Conservation (phyloP, 2,113 vertebrate genomes). For the Eudyptes chrysolophus region DNA sequence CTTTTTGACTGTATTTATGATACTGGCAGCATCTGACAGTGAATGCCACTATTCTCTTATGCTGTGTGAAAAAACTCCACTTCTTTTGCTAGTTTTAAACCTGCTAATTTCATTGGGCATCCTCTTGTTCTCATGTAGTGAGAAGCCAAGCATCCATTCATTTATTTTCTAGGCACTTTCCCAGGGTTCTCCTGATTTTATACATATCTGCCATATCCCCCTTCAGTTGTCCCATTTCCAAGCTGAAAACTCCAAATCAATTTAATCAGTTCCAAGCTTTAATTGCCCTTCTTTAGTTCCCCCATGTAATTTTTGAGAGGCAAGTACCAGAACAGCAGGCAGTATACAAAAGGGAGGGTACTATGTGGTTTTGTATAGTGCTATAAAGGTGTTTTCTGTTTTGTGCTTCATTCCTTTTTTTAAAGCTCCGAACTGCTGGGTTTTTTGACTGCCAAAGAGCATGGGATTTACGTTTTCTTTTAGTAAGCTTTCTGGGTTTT, state of each 20-base stretch:
- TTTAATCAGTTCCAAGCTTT: constrained; percentile 48
- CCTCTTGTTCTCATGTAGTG: background rate
- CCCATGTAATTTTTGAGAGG: constrained; percentile 27
- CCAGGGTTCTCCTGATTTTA: constrained; percentile 35
- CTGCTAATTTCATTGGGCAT: constrained; percentile 4
- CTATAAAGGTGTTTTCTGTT: constrained; percentile 19
- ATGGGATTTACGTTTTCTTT: background rate
- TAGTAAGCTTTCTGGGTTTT: background rate
- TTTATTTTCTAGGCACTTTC: constrained; percentile 49
- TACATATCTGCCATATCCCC: constrained; percentile 23
- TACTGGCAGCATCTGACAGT: background rate
- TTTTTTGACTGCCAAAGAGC: background rate
- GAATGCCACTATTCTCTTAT: background rate
- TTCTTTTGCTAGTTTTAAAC: background rate
- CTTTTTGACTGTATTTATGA: background rate
- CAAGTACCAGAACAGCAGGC: constrained; percentile 16
- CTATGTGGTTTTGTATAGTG: background rate
- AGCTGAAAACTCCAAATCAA: constrained; percentile 11
- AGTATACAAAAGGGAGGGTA: background rate
- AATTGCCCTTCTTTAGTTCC: constrained; percentile 38
- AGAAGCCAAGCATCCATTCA: constrained; percentile 41
- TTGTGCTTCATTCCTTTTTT: background rate
- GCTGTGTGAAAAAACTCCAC: background rate
- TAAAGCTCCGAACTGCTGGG: background rate
- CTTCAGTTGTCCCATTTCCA: constrained; percentile 34